A percentile compares a stretch with the other conserved stretches of the same genome.
Conservation (phyloP, 1,140 invertebrate genomes). For the Macrocentrus cingulum region DNA sequence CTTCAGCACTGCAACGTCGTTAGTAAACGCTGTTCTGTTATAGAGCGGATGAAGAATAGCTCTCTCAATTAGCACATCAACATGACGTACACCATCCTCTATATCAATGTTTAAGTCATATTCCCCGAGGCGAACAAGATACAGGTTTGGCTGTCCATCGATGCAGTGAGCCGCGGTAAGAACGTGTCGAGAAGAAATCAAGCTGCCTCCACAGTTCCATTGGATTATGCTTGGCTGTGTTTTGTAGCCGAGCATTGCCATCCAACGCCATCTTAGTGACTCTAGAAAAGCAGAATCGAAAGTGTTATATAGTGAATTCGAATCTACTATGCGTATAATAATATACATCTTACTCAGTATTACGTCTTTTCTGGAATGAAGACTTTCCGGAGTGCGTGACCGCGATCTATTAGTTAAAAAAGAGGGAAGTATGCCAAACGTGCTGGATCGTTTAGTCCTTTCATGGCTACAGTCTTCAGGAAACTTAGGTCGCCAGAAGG, state of each 20-base stretch:
- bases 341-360: too few species aligned
- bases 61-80: slow-evolving; percentile 65
- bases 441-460: too few species aligned
- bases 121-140: slow-evolving; percentile 71
- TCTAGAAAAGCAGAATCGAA: slow-evolving; percentile 39
- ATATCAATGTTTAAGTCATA: slow-evolving; percentile 64
- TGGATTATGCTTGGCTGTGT: slow-evolving; percentile 51
- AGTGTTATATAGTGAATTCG: too few species aligned
- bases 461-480: too few species aligned
- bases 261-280: slow-evolving; percentile 76
- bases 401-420: too few species aligned
- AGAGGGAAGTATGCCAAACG: too few species aligned
- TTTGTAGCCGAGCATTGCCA: slow-evolving; percentile 69
- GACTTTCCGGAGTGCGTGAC: too few species aligned
- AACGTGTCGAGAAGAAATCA: slow-evolving; percentile 73
- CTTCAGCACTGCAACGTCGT: slow-evolving; percentile 77
- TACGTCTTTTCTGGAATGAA: too few species aligned
- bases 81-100: slow-evolving; percentile 65
- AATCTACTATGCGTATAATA: too few species aligned
- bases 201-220: slow-evolving; percentile 80
- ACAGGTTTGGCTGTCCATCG: slow-evolving; percentile 60
- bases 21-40: slow-evolving; percentile 63
- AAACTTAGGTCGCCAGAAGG: too few species aligned
- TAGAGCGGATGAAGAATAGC: slow-evolving; percentile 70
- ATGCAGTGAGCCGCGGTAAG: slow-evolving; percentile 86